Evolutionary conservation across 2,797 vertebrate genomes (phyloP).

Genomic region (Threskiornis aethiopicus): DNA sequence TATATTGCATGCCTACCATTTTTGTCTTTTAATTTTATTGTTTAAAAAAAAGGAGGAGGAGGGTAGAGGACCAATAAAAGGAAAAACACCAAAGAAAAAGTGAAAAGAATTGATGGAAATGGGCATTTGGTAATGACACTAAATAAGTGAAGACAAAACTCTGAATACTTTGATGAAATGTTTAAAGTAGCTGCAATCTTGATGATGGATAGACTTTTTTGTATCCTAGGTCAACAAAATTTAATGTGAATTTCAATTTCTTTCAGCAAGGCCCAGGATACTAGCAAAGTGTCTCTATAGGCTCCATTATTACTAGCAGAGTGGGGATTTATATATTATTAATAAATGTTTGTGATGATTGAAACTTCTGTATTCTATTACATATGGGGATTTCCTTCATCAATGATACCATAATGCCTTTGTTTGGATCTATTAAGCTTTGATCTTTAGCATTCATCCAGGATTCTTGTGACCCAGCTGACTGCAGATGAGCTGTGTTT

Average conservation of each 20-base stretch:
- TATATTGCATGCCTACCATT: not conserved
- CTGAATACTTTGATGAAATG: not conserved
- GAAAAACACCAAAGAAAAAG: not conserved
- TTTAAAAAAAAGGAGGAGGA: not conserved
- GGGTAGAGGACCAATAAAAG: not conserved
- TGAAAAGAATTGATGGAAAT: not conserved
- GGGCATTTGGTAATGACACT: not conserved
- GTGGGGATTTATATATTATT: not conserved
- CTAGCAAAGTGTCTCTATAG: not conserved
- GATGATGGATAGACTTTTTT: not conserved
- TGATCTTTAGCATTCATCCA: not conserved
- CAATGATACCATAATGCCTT: not conserved
- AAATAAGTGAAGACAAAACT: not conserved
- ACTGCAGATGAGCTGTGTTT: not conserved
- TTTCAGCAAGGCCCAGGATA: not conserved
- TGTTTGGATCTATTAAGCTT: not conserved
- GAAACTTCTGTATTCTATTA: not conserved
- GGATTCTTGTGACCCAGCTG: not conserved
- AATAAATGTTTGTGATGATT: not conserved
- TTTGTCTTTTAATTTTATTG: not conserved
- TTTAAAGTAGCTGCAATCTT: not conserved
- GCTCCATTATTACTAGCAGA: not conserved
- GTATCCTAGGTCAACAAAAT: not conserved
- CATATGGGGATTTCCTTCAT: not conserved
- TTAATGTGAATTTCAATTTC: not conserved